Evolutionary conservation across 2,888 invertebrate genomes (phyloP), one percentile per base, ranked within the genome.

Genomic region (Ashinkailepas kermadecensis): DNA sequence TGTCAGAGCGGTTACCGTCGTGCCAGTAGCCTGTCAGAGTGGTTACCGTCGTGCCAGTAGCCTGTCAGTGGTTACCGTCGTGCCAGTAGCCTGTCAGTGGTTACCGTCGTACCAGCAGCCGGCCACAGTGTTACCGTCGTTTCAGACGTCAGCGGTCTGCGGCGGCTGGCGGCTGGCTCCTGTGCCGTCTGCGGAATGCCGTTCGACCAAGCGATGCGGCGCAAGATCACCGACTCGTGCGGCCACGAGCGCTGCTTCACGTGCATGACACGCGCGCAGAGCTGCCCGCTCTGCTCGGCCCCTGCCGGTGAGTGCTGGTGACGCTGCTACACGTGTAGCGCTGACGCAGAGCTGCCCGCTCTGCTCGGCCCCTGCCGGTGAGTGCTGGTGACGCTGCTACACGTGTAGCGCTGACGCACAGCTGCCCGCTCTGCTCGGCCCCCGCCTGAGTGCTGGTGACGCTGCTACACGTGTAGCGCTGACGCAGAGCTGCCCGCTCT

Each of bases 221-320:
- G 97, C 88, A 93, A 95, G 88, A 90, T 97, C 87, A 96, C 96
- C 87, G 97, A 97, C 90, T 93, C 95, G 83, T 97, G 97, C 89
- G 96, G 97, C 85, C 97, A 97, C 91, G 96, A 96, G 88, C 90
- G 96, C 84, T 97, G 97, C 89, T 96, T 96, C 90, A 93, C 95
- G 85, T 97, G 97, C 89, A 93, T 96, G 92, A 95, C 96, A 90
- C 92, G 93, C 86, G 95, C 94, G 90, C 95, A 95, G 88, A 91
- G 93, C 84, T 97, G 97, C 88, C 96, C 96, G 64, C 90, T 96
- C 84, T 97, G 97, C 88, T 89, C 89, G 23, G 62, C 83, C n/a
- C 13, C 80, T 3, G 62, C 39, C 74, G 54, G 74, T 74, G 74
- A 74, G 74, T 74, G 39, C 39, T 11, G 21, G 39, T 39, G 39